Evolutionary conservation across 2,113 vertebrate species (phyloP).

Genomic region (Telmatochromis sp.): DNA sequence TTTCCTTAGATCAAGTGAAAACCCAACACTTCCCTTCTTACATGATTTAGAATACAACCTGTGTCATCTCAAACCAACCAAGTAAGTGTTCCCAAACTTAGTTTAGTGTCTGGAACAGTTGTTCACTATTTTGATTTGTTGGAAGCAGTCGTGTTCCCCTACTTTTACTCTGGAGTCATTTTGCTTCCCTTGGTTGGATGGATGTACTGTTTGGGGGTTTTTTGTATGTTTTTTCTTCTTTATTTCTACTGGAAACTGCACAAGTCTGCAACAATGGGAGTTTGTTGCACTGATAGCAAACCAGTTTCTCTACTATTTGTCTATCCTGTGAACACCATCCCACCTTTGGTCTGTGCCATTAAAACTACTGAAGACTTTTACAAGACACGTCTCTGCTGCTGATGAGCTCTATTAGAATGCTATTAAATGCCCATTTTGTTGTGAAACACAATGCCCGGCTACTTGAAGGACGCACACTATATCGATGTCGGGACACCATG

Average conservation of each 20-base stretch:
- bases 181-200: not conserved
- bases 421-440: not conserved
- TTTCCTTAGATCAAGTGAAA: not conserved
- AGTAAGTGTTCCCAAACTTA: not conserved
- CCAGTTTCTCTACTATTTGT: not conserved
- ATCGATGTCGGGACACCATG: not conserved
- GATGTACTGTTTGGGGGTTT: not conserved
- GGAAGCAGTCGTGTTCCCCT: not conserved
- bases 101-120: not conserved
- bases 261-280: not conserved
- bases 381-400: not conserved
- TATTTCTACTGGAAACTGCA: not conserved
- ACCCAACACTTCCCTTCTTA: not conserved
- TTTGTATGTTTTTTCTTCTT: not conserved
- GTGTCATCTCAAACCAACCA: not conserved
- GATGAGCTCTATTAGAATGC: not conserved
- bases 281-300: not conserved
- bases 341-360: not conserved
- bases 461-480: not conserved
- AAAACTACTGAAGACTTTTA: not conserved
- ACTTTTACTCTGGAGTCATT: not conserved
- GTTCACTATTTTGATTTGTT: not conserved
- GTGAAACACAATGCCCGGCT: not conserved
- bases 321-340: not conserved
- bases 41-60: not conserved